Conservation (phyloP, 2,113 vertebrate species). For the Crocuta crocuta region DNA sequence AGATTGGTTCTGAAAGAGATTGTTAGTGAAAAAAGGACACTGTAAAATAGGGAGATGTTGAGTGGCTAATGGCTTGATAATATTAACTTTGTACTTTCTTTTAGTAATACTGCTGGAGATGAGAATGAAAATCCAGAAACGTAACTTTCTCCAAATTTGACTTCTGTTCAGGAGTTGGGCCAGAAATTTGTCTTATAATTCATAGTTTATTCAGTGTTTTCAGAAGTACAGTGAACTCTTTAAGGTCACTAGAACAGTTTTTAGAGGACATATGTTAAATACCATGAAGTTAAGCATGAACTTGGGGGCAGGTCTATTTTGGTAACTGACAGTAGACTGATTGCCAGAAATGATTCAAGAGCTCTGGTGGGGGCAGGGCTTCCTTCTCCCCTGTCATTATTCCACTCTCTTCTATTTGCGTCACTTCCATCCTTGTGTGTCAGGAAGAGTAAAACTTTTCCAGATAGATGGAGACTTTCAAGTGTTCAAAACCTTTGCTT, state of each 20-base stretch:
- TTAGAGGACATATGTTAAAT: not conserved
- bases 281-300: not conserved
- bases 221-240: not conserved
- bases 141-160: not conserved
- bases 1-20: not conserved
- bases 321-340: not conserved
- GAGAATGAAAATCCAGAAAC: not conserved
- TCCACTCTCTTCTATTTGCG: not conserved
- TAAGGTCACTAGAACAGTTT: not conserved
- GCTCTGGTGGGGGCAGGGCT: not conserved
- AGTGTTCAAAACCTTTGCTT: not conserved
- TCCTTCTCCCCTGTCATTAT: not conserved
- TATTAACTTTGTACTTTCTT: conserved; percentile 34
- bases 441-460: not conserved
- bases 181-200: not conserved
- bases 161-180: not conserved
- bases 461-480: not conserved
- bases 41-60: not conserved
- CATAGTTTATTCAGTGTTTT: not conserved
- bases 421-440: not conserved
- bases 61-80: not conserved
- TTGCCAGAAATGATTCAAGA: not conserved
- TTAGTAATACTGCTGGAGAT: not conserved
- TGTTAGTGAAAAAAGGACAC: not conserved
- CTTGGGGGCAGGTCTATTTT: not conserved